Evolutionary conservation across 2,113 vertebrate genomes (phyloP).

Genomic region (Prinia subflava): DNA sequence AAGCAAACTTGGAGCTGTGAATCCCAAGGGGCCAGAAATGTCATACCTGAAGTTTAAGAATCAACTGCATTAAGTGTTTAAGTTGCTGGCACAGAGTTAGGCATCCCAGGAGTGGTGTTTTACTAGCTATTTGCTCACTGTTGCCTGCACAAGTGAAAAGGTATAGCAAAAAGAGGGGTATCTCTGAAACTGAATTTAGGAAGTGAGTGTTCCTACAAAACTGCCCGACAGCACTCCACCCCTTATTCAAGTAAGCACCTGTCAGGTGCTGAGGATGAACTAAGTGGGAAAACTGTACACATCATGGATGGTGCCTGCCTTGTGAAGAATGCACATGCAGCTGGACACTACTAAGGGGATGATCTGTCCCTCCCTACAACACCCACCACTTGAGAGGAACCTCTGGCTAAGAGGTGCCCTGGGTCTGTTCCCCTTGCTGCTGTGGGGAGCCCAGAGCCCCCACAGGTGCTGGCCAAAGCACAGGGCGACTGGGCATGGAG

Average conservation of each 20-base stretch:
- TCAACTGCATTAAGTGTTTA: background rate
- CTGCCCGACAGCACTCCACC: background rate
- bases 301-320: background rate
- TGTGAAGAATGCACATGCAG: background rate
- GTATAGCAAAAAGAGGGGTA: background rate
- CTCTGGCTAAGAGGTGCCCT: background rate
- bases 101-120: background rate
- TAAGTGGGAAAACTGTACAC: background rate
- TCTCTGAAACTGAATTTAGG: background rate
- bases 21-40: background rate
- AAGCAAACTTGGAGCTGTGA: background rate
- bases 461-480: background rate
- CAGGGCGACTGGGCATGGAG: fast-evolving
- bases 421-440: background rate
- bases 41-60: background rate
- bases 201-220: background rate
- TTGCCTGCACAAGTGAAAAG: background rate
- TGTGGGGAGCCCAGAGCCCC: background rate
- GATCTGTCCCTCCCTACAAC: background rate
- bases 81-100: background rate
- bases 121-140: background rate
- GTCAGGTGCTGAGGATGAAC: background rate
- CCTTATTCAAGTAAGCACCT: background rate
- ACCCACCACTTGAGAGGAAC: background rate
- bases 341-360: background rate